Evolutionary conservation across 2,797 vertebrate species (phyloP).

Genomic region (Uromys caudimaculatus): DNA sequence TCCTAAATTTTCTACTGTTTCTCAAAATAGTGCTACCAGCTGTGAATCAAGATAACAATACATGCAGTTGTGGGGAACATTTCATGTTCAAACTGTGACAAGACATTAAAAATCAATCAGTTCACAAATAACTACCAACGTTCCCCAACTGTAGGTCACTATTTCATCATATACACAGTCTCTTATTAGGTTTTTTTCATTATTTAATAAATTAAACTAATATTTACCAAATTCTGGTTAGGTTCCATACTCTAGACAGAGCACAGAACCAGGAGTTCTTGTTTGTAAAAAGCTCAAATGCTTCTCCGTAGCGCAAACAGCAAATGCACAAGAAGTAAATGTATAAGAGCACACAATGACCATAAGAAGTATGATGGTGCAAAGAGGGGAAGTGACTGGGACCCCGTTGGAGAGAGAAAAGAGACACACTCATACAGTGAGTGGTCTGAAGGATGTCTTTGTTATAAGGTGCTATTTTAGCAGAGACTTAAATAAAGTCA

Average conservation of each 20-base stretch:
- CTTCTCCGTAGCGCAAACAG: background rate
- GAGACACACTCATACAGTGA: background rate
- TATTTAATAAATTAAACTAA: background rate
- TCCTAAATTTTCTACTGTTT: background rate
- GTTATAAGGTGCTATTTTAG: slow-evolving; percentile 20
- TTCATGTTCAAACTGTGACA: background rate
- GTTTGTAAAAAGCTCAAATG: background rate
- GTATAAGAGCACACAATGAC: background rate
- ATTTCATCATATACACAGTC: background rate
- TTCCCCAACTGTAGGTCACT: background rate
- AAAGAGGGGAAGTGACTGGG: background rate
- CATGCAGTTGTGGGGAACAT: background rate
- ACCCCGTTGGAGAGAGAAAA: background rate
- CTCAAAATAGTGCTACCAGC: background rate
- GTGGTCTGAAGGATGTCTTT: background rate
- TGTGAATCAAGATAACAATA: background rate
- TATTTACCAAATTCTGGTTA: background rate
- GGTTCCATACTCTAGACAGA: background rate
- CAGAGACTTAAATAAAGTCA: background rate
- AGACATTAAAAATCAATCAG: background rate
- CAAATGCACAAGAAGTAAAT: slow-evolving; percentile 24
- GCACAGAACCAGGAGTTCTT: background rate
- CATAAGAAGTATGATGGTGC: background rate
- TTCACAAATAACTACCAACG: background rate
- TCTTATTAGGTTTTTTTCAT: background rate